Evolutionary conservation across 1,140 invertebrate genomes (phyloP), one percentile per base, ranked within the genome.

Genomic region (Helicoverpa armigera): DNA sequence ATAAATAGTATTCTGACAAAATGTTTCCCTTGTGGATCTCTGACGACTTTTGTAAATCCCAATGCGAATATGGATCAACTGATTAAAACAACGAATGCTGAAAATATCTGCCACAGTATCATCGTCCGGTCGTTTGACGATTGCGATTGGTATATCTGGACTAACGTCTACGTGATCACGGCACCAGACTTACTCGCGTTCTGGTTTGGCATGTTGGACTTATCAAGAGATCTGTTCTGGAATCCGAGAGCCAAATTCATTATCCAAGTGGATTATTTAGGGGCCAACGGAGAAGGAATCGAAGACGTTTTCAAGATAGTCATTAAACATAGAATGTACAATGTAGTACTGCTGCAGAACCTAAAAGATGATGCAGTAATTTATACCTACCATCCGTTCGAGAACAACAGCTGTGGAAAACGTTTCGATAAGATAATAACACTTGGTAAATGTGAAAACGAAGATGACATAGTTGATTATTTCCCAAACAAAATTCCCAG

Each of bases 201-300:
- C n/a, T 58, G 53, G 10, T 54, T 29, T 51, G 75, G 77, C 35
- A 43, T 90, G 35, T 16, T 60, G 10, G n/a, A 81, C 13, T 43
- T 89, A 14, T 73, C 77, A 51, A 85, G 70, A 60, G 85, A 90
- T 53, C 29, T 83, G 12, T 83, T 86, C 65, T 90, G 87, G 87
- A 88, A 88, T 56, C 86, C 89, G 3, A 75, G 58, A 81, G 87
- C 84, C 11, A 78, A 82, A 60, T 86, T 88, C 79, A 80, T 88
- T 29, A 18, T 90, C 9, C 56, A 79, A 13, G 18, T 83, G n/a
- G 43, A 67, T 2, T 50, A 84, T 9, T 23, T 79, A 1, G 51
- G 29, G 23, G 61, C 2, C 53, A 0, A 43, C 12, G 18, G 56
- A 5, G 79, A 86, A 35, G 75, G 31, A 61, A 80, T 88, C 18